Base-by-base conservation (phyloP, 2,888 invertebrate species). In the Tetrapedia diversipes region DNA sequence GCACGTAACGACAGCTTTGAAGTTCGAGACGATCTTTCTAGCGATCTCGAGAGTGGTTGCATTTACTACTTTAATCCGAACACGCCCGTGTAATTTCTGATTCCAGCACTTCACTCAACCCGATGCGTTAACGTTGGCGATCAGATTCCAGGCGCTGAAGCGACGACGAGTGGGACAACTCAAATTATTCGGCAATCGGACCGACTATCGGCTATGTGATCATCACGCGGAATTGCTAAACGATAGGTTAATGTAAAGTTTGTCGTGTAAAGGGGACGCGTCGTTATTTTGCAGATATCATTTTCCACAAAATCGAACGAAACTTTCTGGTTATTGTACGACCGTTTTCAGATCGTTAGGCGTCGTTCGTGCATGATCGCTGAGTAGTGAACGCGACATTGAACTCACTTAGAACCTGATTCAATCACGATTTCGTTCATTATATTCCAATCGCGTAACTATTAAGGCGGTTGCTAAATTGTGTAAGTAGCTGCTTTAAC, bases 21-120 rank as follows among this genome's bases (percentile, higher is more conserved):
- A 61, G 47, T 47, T 54, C 72, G 72, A 49, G 72, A 73, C 72
- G 61, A 68, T 61, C 68, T 41, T 45, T 32, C 27, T 27, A 16
- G 1, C 43, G 41, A 73, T 72, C 67, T 39, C 19, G 29, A 45
- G 41, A 54, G 19, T 19, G n/a, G 37, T 51, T 14, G 57, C 37
- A 27, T 54, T 54, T 47, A 32, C 54, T 54, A 37, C 54, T 59
- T 39, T 7, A 43, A 43, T 16, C 41, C 19, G 32, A 41, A 49
- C n/a, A n/a, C 43, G 72, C 24, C 8, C 41, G 29, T 59, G 53
- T 45, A 60, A 66, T 72, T 54, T 37, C 66, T 37, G 41, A n/a
- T 51, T 51, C 32, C n/a, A n/a, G n/a, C n/a, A n/a, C n/a, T n/a
- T n/a, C 19, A 4, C 11, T 6, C 24, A 1, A n/a, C 2, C 19